A percentile compares a stretch with the other conserved stretches of the same genome.
These are phyloP conservation scores for Amphipyra berbera DNA, from an alignment of 2,888 invertebrate species.

Conservation along the genomic window DNA sequence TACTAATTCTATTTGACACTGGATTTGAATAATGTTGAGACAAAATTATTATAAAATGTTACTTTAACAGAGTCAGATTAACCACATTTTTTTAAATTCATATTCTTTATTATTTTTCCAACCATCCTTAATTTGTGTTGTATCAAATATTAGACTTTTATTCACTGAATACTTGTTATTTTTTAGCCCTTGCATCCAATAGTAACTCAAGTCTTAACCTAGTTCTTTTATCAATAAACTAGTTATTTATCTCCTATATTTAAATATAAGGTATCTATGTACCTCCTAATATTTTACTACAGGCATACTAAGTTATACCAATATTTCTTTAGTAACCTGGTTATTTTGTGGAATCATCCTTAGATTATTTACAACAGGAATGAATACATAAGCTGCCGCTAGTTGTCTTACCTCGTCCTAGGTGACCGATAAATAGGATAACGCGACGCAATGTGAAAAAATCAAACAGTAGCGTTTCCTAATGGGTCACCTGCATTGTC, in stretches of 20 bases:
- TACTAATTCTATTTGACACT: too few species aligned
- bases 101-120: not conserved
- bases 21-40: too few species aligned
- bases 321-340: not conserved
- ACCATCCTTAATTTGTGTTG: not conserved
- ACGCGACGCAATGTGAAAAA: not conserved
- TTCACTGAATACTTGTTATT: not conserved
- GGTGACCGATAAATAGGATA: constrained; percentile 12
- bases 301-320: not conserved
- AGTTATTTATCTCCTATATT: constrained; percentile 8
- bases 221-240: constrained; percentile 14
- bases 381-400: not conserved
- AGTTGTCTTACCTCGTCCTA: constrained; percentile 9
- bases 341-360: not conserved
- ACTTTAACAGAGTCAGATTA: not conserved
- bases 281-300: constrained; percentile 6
- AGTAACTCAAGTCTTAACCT: constrained; percentile 9
- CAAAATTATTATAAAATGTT: too few species aligned
- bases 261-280: too few species aligned
- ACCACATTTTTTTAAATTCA: constrained; percentile 3
- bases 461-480: not conserved
- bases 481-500: not conserved
- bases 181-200: constrained; percentile 10
- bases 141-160: not conserved
- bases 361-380: not conserved